Base-by-base conservation (phyloP, 2,888 invertebrate species). In the Dicycla oo region DNA sequence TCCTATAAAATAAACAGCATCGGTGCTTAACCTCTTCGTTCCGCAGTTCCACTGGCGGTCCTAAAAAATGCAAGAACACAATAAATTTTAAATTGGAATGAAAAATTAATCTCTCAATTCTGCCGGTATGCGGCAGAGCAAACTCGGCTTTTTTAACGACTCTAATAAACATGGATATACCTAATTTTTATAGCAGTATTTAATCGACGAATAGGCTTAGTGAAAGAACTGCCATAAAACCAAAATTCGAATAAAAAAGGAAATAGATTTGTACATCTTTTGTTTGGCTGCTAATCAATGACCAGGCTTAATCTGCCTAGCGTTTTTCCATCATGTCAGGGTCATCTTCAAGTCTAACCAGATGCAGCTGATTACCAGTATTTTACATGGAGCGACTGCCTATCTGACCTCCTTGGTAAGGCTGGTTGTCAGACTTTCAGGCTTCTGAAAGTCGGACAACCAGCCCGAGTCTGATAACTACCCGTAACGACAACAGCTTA, bases 181-280 rank as follows among this genome's bases (percentile, higher is more conserved):
- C n/a, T n/a, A 72, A 77, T 82, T 83, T 77, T 82, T 77, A 83
- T 80, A 66, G 65, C 76, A 26, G 45, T 68, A 68, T 58, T 84
- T 79, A 79, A 73, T 79, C 43, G 76, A 58, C 30, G 56, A 60
- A 70, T 47, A 53, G 65, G 34, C 53, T 81, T 49, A 20, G 43
- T 62, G 70, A 66, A 70, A 66, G 34, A 66, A 49, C 11, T 45
- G 47, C 8, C 53, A n/a, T 73, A 69, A 77, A 71, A 72, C 0
- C 3, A 7, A 60, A 61, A 56, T 38, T 10, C 11, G 11, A 54
- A 23, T 43, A 34, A 60, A 51, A 45, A 23, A 56, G 11, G 61
- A 54, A 73, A 73, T n/a, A 67, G 49, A 53, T 57, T 43, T 47
- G 43, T 60, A 3, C 13, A 34, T 43, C 26, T 47, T 60, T 61